Base-by-base conservation (phyloP, 2,888 invertebrate species). In the Drosophila eohydei region DNA sequence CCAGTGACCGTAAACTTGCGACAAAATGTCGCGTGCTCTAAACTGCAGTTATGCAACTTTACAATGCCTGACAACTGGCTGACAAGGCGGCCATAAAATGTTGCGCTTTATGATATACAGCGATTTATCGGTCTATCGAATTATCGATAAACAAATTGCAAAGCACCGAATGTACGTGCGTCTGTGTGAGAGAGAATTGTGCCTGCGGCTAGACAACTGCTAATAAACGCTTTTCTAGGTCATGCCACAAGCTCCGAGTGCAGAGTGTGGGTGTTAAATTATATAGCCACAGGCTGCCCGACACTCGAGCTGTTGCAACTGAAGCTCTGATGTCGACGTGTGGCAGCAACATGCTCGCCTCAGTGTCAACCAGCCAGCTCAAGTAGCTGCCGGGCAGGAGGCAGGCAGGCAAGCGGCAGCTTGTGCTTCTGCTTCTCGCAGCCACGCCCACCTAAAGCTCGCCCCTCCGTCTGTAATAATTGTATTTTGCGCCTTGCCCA, bases 31-130 rank as follows among this genome's bases (percentile, higher is more conserved):
- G 85, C 85, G 85, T 86, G 85, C 85, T 84, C 85, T 89, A 84
- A 89, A 86, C 84, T 87, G 89, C 85, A 86, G 85, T 86, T 86
- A 86, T 89, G 87, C 77, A 88, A 86, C 87, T 86, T 86, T 89
- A 86, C 79, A 80, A 82, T 87, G 89, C 85, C 85, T 86, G 85
- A 86, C 85, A 86, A 87, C 78, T 74, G 60, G 78, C 69, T 79
- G 87, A 72, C 71, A 71, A 70, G 41, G 67, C 48, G 69, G 38
- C 64, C 80, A 79, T 86, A 88, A 86, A 86, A 72, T 74, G 72
- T 52, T 67, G 56, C 44, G 78, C 74, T 86, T 86, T 86, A 87
- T 77, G 77, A 73, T 84, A 80, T 81, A 61, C 67, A 64, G 67
- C 46, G 63, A 36, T 41, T 36, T 32, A 38, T 38, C 54, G 38